Evolutionary conservation across 1,140 invertebrate species (phyloP), one percentile per base, ranked within the genome.

Genomic region (Chironomus tepperi): DNA sequence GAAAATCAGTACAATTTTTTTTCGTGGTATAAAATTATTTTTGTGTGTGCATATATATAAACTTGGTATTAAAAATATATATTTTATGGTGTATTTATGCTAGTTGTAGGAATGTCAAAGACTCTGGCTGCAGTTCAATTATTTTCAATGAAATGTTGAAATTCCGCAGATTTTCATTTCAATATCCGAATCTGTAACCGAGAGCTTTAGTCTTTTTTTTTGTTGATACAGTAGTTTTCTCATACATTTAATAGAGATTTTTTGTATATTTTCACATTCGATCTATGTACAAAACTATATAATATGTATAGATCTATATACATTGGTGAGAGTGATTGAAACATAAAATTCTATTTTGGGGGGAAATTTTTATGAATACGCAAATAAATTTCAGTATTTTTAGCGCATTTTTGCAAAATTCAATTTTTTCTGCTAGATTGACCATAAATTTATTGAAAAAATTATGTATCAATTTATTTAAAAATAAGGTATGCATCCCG

Each of bases 1-100:
- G 18, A 16, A 70, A 70, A 70, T 70, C 65, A 70, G 65, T 70
- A 70, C 65, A 70, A 70, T 21, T 70, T 70, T 67, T 67, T 70
- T 70, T 70, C 19, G 16, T 70, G 65, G 16, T 70, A 18, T 19
- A 9, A 19, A 70, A 19, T 70, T 57, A n/a, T 57, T 10, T 57
- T 70, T 70, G 65, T 70, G 65, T 70, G 65, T 70, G 65, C 19
- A 10, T 70, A 18, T 70, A 9, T 19, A 57, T 57, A 12, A 57
- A 34, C 24, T 57, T 47, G 8, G n/a, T 15, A 57, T 57, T 12
- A 15, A 57, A 57, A 57, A 57, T 57, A 34, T 34, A 34, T 34
- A 34, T 34, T 34, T 34, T 34, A 34, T 34, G 12, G 47, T 57
- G 47, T 57, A 57, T 9, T 57, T 57, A 12, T 57, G 47, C 8